Evolutionary conservation across 2,797 vertebrate genomes (phyloP).

Genomic region (Enteromius viviparus): DNA sequence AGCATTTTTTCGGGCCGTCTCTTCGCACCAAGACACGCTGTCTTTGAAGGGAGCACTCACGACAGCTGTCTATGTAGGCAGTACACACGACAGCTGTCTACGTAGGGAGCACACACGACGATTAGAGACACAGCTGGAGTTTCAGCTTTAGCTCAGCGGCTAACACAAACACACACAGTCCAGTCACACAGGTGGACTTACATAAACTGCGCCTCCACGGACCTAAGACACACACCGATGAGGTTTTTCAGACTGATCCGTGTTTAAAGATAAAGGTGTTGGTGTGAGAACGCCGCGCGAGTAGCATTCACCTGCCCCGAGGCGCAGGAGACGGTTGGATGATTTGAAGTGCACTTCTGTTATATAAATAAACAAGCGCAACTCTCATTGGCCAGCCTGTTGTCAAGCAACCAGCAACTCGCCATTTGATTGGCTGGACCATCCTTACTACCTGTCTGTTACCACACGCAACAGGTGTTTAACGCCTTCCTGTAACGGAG

Average conservation of each 20-base stretch:
- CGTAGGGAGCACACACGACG: neutral
- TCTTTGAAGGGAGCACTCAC: neutral
- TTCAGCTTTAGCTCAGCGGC: constrained; percentile 8
- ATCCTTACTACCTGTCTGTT: neutral
- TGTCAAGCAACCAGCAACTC: constrained; percentile 69
- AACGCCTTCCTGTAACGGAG: neutral
- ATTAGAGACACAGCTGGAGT: neutral
- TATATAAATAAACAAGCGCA: constrained; percentile 57
- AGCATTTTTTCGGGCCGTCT: neutral
- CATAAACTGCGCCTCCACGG: neutral
- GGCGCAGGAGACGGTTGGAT: constrained; percentile 23
- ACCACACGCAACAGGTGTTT: constrained; percentile 12
- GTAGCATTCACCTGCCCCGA: constrained; percentile 23
- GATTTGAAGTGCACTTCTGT: constrained; percentile 64
- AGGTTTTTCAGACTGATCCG: neutral
- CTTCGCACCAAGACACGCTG: neutral
- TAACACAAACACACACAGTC: neutral
- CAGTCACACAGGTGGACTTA: neutral
- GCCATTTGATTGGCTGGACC: constrained; percentile 66
- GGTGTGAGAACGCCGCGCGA: neutral
- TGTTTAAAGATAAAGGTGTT: neutral
- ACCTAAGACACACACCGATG: neutral
- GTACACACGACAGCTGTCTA: neutral
- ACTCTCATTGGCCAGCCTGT: constrained; percentile 71
- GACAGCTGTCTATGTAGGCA: neutral